Percentiles rank a stretch among this genome's conserved stretches.
Conservation (phyloP, 1,140 invertebrate genomes). For the Choristoneura fumiferana region DNA sequence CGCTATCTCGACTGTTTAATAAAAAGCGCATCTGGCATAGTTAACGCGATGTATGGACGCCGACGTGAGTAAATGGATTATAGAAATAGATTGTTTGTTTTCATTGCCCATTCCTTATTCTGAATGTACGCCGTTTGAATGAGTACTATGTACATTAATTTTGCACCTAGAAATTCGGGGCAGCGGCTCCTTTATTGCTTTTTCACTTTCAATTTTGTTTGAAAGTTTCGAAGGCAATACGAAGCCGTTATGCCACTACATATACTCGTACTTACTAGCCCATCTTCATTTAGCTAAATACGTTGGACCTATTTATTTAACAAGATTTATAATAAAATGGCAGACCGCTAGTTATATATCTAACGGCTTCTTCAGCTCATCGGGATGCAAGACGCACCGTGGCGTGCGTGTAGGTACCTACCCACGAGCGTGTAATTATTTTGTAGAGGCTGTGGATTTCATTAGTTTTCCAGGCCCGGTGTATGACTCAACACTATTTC, state of each 20-base stretch:
- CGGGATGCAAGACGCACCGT: neutral
- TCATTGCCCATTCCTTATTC: conserved; percentile 24
- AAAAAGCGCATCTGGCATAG: conserved; percentile 37
- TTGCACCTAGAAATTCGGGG: too few relatives aligned
- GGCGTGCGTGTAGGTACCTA: neutral
- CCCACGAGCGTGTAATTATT: conserved; percentile 5
- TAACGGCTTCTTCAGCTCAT: conserved; percentile 10
- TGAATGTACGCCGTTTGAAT: neutral
- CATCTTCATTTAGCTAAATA: neutral
- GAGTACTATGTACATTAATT: too few relatives aligned
- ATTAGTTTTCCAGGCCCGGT: conserved; percentile 10
- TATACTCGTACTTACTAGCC: too few relatives aligned
- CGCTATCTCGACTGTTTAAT: conserved; percentile 33
- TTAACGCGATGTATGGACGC: conserved; percentile 24
- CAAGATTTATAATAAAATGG: neutral
- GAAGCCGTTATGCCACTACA: too few relatives aligned
- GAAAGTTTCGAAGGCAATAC: too few relatives aligned
- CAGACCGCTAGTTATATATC: neutral
- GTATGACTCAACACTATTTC: conserved; percentile 17
- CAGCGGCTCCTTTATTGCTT: too few relatives aligned
- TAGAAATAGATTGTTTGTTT: conserved; percentile 41
- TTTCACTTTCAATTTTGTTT: too few relatives aligned
- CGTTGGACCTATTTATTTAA: neutral
- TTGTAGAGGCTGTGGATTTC: conserved; percentile 1
- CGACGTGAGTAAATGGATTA: conserved; percentile 33